Evolutionary conservation across 2,888 invertebrate genomes (phyloP).

Genomic region (Xestia ashworthii): DNA sequence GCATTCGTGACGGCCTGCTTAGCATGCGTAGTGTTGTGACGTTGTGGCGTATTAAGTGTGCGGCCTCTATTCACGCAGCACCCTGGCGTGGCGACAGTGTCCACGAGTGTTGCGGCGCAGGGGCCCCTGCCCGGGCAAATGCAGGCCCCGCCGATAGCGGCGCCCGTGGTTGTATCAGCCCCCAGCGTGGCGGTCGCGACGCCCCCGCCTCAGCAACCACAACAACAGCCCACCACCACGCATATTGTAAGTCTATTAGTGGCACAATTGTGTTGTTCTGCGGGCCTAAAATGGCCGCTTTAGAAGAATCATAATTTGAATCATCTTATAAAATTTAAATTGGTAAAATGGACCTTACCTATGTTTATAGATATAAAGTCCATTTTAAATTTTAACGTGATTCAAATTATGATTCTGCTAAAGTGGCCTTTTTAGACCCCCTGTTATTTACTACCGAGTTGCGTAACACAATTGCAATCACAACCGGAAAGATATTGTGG

Average conservation of each 20-base stretch:
- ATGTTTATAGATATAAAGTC: too few species aligned
- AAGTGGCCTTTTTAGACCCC: too few species aligned
- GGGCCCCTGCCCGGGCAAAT: slow-evolving; percentile 76
- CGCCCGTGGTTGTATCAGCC: slow-evolving; percentile 75
- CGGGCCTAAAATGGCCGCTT: too few species aligned
- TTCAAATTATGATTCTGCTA: too few species aligned
- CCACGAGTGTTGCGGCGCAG: slow-evolving; percentile 83
- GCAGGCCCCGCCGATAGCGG: slow-evolving; percentile 70
- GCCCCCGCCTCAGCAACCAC: slow-evolving; percentile 65
- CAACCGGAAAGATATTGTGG: background rate
- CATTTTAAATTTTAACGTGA: too few species aligned
- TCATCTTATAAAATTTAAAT: too few species aligned
- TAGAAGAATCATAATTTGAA: too few species aligned
- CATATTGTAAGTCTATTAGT: slow-evolving; percentile 71
- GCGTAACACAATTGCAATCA: background rate
- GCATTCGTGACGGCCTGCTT: slow-evolving; percentile 46
- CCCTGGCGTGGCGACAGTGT: slow-evolving; percentile 85
- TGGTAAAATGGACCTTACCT: too few species aligned
- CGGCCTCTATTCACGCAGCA: slow-evolving; percentile 75
- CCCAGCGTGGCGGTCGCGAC: slow-evolving; percentile 65
- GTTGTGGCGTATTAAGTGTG: slow-evolving; percentile 46
- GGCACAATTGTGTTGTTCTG: background rate
- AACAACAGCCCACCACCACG: slow-evolving; percentile 75
- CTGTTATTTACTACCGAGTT: background rate
- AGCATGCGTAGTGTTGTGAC: slow-evolving; percentile 37